Conservation (phyloP, 2,888 invertebrate genomes). For the Drosophila yooni region DNA sequence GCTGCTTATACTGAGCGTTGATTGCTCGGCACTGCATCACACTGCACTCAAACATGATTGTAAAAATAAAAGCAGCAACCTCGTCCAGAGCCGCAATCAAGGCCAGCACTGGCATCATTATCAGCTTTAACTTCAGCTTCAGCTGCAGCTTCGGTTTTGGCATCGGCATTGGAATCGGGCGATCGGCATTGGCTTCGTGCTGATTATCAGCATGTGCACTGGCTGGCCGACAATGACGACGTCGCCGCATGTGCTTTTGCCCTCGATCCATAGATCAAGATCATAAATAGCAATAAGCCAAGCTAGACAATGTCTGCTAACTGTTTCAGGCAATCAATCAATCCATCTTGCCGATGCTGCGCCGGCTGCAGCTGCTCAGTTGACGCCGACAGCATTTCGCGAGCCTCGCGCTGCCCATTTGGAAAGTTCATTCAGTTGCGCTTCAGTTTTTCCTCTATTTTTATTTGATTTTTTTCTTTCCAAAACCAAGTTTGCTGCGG, state of each 20-base stretch:
- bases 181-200: constrained; percentile 55
- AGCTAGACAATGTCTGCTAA: constrained; percentile 81
- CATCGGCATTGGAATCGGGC: constrained; percentile 43
- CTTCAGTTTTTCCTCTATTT: constrained; percentile 52
- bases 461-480: constrained; percentile 28
- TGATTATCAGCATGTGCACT: constrained; percentile 78
- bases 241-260: constrained; percentile 79
- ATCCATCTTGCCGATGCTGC: constrained; percentile 71
- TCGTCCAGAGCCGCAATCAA: constrained; percentile 53
- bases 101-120: constrained; percentile 66
- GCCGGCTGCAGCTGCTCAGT: constrained; percentile 43
- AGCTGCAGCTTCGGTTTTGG: constrained; percentile 24
- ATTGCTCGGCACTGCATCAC: constrained; percentile 44
- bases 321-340: constrained; percentile 84
- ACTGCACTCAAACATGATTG: constrained; percentile 53
- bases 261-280: constrained; percentile 84
- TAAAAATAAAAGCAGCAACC: constrained; percentile 38
- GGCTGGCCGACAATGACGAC: constrained; percentile 52
- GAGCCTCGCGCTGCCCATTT: constrained; percentile 66
- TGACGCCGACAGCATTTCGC: constrained; percentile 60
- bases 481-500: constrained; percentile 39
- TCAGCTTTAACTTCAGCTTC: constrained; percentile 39
- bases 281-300: constrained; percentile 84
- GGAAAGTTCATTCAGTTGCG: constrained; percentile 80
- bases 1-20: constrained; percentile 51